A percentile compares a stretch with the other conserved stretches of the same genome.
These are phyloP conservation scores for Zaprionus bogoriensis DNA, from an alignment of 2,888 invertebrate genomes.

Conservation along the genomic window DNA sequence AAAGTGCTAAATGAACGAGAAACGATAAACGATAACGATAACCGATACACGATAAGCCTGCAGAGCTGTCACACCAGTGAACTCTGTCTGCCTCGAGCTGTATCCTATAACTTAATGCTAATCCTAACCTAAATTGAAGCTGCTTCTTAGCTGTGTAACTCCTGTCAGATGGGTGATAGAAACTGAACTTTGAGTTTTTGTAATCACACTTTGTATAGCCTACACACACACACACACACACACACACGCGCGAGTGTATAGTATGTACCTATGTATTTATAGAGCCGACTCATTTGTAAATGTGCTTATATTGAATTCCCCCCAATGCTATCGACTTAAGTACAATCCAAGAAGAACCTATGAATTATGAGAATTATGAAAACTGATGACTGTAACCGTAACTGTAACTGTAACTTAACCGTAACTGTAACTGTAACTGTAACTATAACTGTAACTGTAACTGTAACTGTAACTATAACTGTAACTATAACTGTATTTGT, in stretches of 20 bases:
- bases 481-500: slow-evolving; percentile 51
- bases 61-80: no score
- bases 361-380: slow-evolving; percentile 49
- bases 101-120: no score
- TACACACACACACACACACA: slow-evolving; percentile 13
- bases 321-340: slow-evolving; percentile 45
- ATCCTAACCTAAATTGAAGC: slow-evolving; percentile 15
- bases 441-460: no score
- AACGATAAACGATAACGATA: slow-evolving; percentile 22
- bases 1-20: slow-evolving; percentile 50
- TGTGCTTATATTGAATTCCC: slow-evolving; percentile 20
- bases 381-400: slow-evolving; percentile 55
- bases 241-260: slow-evolving; percentile 5
- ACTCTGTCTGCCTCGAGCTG: no score
- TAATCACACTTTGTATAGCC: slow-evolving; percentile 44
- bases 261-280: slow-evolving; percentile 47
- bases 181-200: slow-evolving; percentile 60
- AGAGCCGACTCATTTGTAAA: slow-evolving; percentile 20
- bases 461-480: no score
- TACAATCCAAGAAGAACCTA: slow-evolving; percentile 43
- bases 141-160: slow-evolving; percentile 79
- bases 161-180: slow-evolving; percentile 83
- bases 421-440: slow-evolving; percentile 21
- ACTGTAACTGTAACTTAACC: slow-evolving; percentile 25
- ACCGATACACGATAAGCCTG: slow-evolving; percentile 2